phyloP scores from a whole-genome alignment of 2,888 invertebrate genomes.

The Amphipoea lucens region DNA sequence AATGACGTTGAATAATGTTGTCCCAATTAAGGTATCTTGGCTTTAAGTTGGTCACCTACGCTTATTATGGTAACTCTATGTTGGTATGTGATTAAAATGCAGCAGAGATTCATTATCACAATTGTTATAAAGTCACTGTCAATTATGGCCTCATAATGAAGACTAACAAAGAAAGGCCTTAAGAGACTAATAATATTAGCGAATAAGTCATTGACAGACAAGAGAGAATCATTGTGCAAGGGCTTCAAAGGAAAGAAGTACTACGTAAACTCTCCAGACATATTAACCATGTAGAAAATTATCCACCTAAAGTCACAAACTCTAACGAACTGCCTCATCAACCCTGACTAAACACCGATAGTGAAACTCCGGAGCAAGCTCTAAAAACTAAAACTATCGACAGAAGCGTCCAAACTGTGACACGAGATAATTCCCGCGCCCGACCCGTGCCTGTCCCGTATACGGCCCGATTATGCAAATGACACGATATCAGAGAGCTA shows the following conservation, averaged over 20 bases:
- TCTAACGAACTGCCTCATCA: conserved; percentile 8
- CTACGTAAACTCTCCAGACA: background rate
- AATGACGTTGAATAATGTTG: conserved; percentile 50
- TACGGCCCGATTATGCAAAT: conserved; percentile 72
- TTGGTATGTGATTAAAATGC: conserved; percentile 21
- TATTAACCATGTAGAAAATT: background rate
- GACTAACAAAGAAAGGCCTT: background rate
- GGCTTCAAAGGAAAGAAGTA: background rate
- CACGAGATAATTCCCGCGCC: conserved; percentile 65
- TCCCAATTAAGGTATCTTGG: conserved; percentile 39
- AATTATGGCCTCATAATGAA: background rate
- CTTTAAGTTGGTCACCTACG: conserved; percentile 42
- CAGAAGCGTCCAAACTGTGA: conserved; percentile 56
- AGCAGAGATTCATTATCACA: background rate
- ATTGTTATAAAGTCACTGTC: background rate
- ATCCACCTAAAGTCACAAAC: background rate
- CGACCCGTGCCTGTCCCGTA: conserved; percentile 32
- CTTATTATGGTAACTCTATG: conserved; percentile 8
- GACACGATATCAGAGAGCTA: conserved; percentile 66
- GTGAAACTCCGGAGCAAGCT: conserved; percentile 17
- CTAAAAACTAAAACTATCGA: conserved; percentile 59
- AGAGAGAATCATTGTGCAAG: background rate
- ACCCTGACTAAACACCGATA: conserved; percentile 47
- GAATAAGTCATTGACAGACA: background rate
- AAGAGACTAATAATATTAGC: background rate